Percentiles rank a stretch among this genome's conserved stretches.
phyloP scores from a whole-genome alignment of 2,888 invertebrate species.

The Protodeltote pygarga region DNA sequence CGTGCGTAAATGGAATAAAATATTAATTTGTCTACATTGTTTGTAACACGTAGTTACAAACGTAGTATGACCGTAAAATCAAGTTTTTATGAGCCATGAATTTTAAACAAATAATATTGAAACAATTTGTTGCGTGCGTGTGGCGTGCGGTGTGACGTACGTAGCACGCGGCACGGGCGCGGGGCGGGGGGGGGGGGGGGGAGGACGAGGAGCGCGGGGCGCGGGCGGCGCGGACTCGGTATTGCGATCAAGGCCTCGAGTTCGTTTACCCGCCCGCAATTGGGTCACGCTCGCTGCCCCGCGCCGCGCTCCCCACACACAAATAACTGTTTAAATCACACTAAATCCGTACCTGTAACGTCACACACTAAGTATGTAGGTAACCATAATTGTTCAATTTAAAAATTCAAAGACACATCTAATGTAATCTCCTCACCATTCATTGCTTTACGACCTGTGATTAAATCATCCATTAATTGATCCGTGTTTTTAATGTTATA shows the following conservation, averaged over 20 bases:
- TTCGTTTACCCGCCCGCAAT: slow-evolving; percentile 84
- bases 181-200: slow-evolving; percentile 24
- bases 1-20: slow-evolving; percentile 23
- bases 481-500: slow-evolving; percentile 23
- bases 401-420: slow-evolving; percentile 30
- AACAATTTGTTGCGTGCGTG: slow-evolving; percentile 71
- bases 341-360: slow-evolving; percentile 80
- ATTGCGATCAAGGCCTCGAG: slow-evolving; percentile 86
- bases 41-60: slow-evolving; percentile 35
- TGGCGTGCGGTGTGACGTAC: slow-evolving; percentile 62
- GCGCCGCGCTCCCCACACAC: slow-evolving; percentile 71
- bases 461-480: slow-evolving; percentile 14
- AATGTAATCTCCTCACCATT: slow-evolving; percentile 24
- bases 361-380: slow-evolving; percentile 70
- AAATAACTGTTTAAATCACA: slow-evolving; percentile 80
- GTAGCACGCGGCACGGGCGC: slow-evolving; percentile 43
- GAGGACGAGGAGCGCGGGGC: slow-evolving; percentile 46
- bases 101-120: slow-evolving; percentile 61
- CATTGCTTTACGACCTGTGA: slow-evolving; percentile 1
- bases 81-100: slow-evolving; percentile 53
- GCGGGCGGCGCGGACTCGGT: slow-evolving; percentile 62
- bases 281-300: slow-evolving; percentile 79
- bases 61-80: slow-evolving; percentile 45
- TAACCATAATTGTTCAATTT: slow-evolving; percentile 60
- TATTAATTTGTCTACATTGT: slow-evolving; percentile 31